phyloP scores from a whole-genome alignment of 1,140 invertebrate species.

The Drosophila nigromelanica region DNA sequence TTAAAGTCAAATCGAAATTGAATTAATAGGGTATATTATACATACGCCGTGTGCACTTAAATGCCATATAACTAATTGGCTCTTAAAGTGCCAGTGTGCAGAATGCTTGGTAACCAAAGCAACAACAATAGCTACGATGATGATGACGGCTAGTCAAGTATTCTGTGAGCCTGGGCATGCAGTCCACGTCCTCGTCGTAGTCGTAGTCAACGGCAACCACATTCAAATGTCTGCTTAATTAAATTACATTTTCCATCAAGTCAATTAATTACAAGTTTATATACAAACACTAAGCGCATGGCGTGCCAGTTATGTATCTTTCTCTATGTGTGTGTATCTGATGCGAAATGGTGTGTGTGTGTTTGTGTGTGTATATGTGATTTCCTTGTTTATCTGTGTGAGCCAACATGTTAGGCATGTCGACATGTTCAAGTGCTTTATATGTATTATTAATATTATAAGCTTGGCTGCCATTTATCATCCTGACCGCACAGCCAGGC shows the following conservation, averaged over 20 bases:
- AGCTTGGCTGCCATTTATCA: conserved; percentile 78
- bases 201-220: conserved; percentile 56
- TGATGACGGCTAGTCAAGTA: conserved; percentile 11
- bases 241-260: conserved; percentile 83
- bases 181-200: background rate
- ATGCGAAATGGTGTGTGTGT: conserved; percentile 8
- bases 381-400: conserved; percentile 29
- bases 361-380: conserved; percentile 19
- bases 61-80: conserved; percentile 71
- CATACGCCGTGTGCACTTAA: conserved; percentile 57
- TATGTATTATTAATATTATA: conserved; percentile 83
- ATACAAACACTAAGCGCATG: conserved; percentile 52
- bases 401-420: conserved; percentile 73
- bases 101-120: background rate
- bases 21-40: conserved; percentile 65
- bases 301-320: conserved; percentile 19
- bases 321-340: conserved; percentile 29
- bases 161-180: conserved; percentile 2
- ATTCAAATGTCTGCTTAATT: conserved; percentile 81
- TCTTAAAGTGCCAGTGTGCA: conserved; percentile 36
- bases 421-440: conserved; percentile 79
- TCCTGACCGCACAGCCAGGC: conserved; percentile 39
- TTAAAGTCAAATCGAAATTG: conserved; percentile 64
- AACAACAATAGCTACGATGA: conserved; percentile 31
- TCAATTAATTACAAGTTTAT: conserved; percentile 82